Conservation (phyloP, 2,888 invertebrate species). For the Synergus laeviventris region DNA sequence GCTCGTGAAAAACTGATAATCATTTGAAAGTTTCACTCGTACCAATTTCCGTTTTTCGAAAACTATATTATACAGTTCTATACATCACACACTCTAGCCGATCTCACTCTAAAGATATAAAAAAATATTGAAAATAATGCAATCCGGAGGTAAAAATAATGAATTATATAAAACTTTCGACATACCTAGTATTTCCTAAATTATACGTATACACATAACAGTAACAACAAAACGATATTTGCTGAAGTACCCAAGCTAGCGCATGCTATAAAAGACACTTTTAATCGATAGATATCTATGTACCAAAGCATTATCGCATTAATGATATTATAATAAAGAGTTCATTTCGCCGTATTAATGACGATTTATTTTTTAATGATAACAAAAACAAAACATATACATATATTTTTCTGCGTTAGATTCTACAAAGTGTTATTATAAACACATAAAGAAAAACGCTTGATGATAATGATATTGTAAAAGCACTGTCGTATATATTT, state of each 20-base stretch:
- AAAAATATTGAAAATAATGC: not conserved
- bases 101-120: not conserved
- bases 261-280: constrained; percentile 46
- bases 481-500: constrained; percentile 16
- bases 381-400: constrained; percentile 50
- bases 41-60: constrained; percentile 7
- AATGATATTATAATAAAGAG: constrained; percentile 40
- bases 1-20: constrained; percentile 60
- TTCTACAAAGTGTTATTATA: constrained; percentile 46
- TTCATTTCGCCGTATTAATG: constrained; percentile 56
- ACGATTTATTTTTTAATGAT: constrained; percentile 61
- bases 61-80: not conserved
- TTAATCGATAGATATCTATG: constrained; percentile 20
- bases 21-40: constrained; percentile 59
- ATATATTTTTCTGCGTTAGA: constrained; percentile 61
- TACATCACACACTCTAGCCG: too few relatives aligned
- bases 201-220: not conserved
- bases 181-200: constrained; percentile 15
- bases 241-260: constrained; percentile 41
- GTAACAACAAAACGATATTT: constrained; percentile 11
- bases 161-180: constrained; percentile 45
- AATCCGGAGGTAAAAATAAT: constrained; percentile 13
- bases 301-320: constrained; percentile 31
- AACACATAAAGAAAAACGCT: constrained; percentile 18
- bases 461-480: constrained; percentile 23